These are phyloP conservation scores for Fissipunctia ypsillon DNA, from an alignment of 2,888 invertebrate species.

Conservation along the genomic window DNA sequence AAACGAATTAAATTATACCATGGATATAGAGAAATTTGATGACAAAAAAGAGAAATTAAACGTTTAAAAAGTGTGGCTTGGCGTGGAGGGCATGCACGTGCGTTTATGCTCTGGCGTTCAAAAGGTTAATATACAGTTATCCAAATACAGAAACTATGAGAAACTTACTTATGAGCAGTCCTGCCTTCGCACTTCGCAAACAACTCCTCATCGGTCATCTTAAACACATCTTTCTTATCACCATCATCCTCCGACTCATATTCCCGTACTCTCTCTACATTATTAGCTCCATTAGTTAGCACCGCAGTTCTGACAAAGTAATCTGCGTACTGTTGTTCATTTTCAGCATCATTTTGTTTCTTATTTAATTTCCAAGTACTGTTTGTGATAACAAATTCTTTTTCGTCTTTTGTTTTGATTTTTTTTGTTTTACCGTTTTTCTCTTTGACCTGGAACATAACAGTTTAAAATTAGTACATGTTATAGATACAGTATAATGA, in stretches of 20 bases:
- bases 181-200: conserved; percentile 95
- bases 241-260: conserved; percentile 76
- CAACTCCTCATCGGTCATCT: conserved; percentile 94
- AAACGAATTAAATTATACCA: too few relatives aligned
- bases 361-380: conserved; percentile 83
- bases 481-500: not conserved
- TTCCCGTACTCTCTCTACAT: conserved; percentile 74
- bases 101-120: too few relatives aligned
- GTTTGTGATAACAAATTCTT: conserved; percentile 82
- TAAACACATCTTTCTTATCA: conserved; percentile 74
- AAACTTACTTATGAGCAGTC: conserved; percentile 95
- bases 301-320: conserved; percentile 84
- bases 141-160: not conserved
- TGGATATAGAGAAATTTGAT: too few relatives aligned
- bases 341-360: conserved; percentile 68
- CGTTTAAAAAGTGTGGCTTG: too few relatives aligned
- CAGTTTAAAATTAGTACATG: not conserved
- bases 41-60: too few relatives aligned
- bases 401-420: conserved; percentile 80
- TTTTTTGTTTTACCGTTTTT: conserved; percentile 85
- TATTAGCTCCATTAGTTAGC: conserved; percentile 78
- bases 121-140: too few relatives aligned
- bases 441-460: conserved; percentile 80
- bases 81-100: too few relatives aligned
- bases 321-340: conserved; percentile 79